A percentile compares a stretch with the other conserved stretches of the same genome.
phyloP scores from a whole-genome alignment of 2,797 vertebrate genomes.

The Dryobates pubescens region DNA sequence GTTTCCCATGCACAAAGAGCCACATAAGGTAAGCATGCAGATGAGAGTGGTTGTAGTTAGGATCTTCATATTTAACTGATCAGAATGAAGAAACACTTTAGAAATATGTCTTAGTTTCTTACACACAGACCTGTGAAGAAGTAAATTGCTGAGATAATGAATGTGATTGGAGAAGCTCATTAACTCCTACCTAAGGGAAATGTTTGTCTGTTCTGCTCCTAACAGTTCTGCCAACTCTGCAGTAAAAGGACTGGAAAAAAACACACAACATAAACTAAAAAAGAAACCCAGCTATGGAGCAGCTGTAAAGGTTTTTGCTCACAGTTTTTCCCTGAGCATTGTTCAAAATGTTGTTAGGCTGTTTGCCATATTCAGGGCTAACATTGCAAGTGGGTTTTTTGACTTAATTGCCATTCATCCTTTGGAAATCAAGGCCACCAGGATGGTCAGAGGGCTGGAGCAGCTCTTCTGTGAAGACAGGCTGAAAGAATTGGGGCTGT shows the following conservation, averaged over 20 bases:
- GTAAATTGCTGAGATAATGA: conserved; percentile 82
- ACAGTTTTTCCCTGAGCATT: conserved; percentile 20
- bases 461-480: too few relatives aligned
- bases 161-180: conserved; percentile 84
- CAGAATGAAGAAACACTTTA: neutral
- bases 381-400: conserved; percentile 26
- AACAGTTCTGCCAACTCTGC: conserved; percentile 76
- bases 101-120: conserved; percentile 26
- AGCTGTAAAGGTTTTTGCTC: conserved; percentile 75
- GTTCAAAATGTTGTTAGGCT: conserved; percentile 43
- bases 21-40: neutral
- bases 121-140: conserved; percentile 15
- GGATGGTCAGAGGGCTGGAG: too few relatives aligned
- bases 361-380: conserved; percentile 35
- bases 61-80: neutral
- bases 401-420: neutral
- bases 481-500: too few relatives aligned
- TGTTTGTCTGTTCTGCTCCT: conserved; percentile 78
- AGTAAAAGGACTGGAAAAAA: conserved; percentile 51
- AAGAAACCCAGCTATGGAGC: conserved; percentile 23
- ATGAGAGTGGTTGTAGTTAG: neutral
- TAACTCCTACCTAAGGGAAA: conserved; percentile 84
- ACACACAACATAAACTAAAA: neutral
- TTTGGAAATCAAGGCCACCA: conserved; percentile 2
- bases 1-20: neutral